Base-by-base conservation (phyloP, 1,140 invertebrate genomes). In the Drosophila varians region DNA sequence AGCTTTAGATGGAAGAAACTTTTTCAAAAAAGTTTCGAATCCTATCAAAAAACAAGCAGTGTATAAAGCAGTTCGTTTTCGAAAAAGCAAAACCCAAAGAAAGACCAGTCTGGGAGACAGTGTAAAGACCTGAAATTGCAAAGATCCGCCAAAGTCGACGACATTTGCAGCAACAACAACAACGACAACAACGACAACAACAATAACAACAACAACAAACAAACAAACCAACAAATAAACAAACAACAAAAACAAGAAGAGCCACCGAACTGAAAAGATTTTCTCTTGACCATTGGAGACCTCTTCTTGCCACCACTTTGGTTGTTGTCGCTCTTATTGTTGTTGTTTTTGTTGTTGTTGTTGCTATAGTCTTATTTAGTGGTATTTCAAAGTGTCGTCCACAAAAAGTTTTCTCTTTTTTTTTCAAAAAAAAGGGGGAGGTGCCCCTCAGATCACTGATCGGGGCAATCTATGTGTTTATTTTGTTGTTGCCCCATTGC, bases 361-460 rank as follows among this genome's bases (percentile, higher is more conserved):
- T 16, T 46, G 28, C 25, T 54, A n/a, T 40, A 43, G 51, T 40
- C 3, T 9, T 11, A n/a, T 31, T 4, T 72, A 48, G 25, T 62
- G 52, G 25, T 69, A 46, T 79, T 53, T 43, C 58, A 80, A 86
- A 86, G 80, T 83, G 79, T 83, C 80, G 78, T 43, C 74, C 56
- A 76, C 61, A 49, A 79, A 79, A 61, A 79, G 75, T 84, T 84
- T 84, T 84, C 79, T 84, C 79, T 84, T 84, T 83, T 80, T 19
- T 21, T 19, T 43, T 49, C n/a, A n/a, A n/a, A n/a, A n/a, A n/a
- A n/a, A n/a, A n/a, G n/a, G n/a, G n/a, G n/a, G n/a, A n/a, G n/a
- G n/a, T n/a, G n/a, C n/a, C n/a, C n/a, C n/a, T n/a, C n/a, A n/a
- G n/a, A n/a, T n/a, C 12, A 38, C 36, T 25, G 65, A 68, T 68